These are phyloP conservation scores for Shargacucullia verbasci DNA, from an alignment of 2,888 invertebrate species.

Conservation along the genomic window DNA sequence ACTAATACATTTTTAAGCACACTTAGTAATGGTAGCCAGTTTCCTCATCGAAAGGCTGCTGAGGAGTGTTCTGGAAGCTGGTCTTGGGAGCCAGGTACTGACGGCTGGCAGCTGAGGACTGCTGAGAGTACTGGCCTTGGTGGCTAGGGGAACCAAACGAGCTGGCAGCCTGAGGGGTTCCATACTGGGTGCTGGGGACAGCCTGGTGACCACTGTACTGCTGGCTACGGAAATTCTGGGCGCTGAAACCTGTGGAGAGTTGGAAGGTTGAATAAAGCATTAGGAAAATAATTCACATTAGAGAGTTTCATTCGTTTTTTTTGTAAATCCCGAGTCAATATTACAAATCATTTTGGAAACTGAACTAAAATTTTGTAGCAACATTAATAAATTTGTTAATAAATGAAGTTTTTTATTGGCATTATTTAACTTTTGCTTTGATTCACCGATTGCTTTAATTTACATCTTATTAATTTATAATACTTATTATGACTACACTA, in stretches of 20 bases:
- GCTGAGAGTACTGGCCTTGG: constrained; percentile 44
- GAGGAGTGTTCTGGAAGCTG: constrained; percentile 67
- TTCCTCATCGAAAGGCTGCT: constrained; percentile 80
- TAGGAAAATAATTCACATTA: too few species aligned
- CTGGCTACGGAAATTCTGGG: constrained; percentile 1
- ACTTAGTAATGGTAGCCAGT: constrained; percentile 80
- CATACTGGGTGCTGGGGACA: constrained; percentile 60
- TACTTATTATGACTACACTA: too few species aligned
- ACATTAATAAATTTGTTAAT: too few species aligned
- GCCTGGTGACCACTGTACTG: constrained; percentile 13
- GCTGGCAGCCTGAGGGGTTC: constrained; percentile 34
- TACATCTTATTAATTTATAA: too few species aligned
- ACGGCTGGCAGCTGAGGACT: constrained; percentile 69
- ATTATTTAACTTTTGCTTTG: too few species aligned
- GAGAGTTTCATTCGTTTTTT: too few species aligned
- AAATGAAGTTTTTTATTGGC: too few species aligned
- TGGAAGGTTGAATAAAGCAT: background rate
- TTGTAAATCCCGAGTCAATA: too few species aligned
- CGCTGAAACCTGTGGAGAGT: too few species aligned
- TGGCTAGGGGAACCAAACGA: constrained; percentile 23
- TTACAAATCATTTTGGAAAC: too few species aligned
- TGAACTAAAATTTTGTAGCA: too few species aligned
- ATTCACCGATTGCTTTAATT: too few species aligned
- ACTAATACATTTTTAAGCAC: constrained; percentile 41
- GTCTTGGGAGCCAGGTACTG: constrained; percentile 78